A percentile compares a stretch with the other conserved stretches of the same genome.
Conservation (phyloP, 2,797 vertebrate species). For the Gallinago stenura region DNA sequence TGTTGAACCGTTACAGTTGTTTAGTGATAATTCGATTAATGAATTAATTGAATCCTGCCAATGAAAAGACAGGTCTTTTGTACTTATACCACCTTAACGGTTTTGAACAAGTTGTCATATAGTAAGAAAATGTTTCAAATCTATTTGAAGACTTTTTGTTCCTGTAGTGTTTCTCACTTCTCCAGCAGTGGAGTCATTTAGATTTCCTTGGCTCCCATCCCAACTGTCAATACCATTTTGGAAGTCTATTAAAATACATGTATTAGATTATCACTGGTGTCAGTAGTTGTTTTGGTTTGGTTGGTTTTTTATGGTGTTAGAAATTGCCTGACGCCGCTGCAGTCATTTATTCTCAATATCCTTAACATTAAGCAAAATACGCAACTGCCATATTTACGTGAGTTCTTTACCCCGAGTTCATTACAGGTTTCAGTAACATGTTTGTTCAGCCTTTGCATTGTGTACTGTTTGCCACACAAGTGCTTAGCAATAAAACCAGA, state of each 20-base stretch:
- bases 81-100: background rate
- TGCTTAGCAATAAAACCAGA: background rate
- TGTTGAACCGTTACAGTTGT: background rate
- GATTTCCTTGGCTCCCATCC: slow-evolving; percentile 4
- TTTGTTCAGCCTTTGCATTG: background rate
- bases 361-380: background rate
- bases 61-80: background rate
- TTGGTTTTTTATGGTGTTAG: background rate
- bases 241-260: background rate
- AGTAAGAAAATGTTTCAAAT: background rate
- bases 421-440: background rate
- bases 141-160: background rate
- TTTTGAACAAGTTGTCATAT: background rate
- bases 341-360: background rate
- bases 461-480: background rate
- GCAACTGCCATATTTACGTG: accelerated
- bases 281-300: background rate
- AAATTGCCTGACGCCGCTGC: background rate
- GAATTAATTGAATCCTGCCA: background rate
- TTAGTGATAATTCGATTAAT: background rate
- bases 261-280: background rate
- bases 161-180: background rate
- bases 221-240: background rate
- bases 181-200: background rate
- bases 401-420: background rate